phyloP scores from a whole-genome alignment of 2,888 invertebrate genomes.

The Chloroclystis v-ata region DNA sequence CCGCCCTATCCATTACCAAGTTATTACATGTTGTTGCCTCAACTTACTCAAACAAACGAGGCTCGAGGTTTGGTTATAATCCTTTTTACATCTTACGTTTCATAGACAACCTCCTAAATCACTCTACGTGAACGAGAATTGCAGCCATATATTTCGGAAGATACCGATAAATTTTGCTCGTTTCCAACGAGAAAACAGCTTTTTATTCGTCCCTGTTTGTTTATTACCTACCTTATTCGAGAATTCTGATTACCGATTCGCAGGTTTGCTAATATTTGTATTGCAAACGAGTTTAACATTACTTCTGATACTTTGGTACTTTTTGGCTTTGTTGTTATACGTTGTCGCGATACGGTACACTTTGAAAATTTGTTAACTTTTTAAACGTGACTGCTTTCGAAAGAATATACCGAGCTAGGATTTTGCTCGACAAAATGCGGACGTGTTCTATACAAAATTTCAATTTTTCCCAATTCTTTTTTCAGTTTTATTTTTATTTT shows the following conservation, averaged over 20 bases:
- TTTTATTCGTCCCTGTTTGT: slow-evolving; percentile 56
- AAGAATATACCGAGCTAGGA: slow-evolving; percentile 18
- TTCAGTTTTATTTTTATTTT: slow-evolving; percentile 1
- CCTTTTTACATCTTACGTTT: slow-evolving; percentile 52
- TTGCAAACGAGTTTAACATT: slow-evolving; percentile 29
- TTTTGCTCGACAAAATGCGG: slow-evolving; percentile 27
- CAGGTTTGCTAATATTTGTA: slow-evolving; percentile 33
- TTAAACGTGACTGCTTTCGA: not conserved
- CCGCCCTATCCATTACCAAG: not conserved
- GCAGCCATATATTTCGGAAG: slow-evolving; percentile 59
- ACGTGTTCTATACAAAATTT: slow-evolving; percentile 1
- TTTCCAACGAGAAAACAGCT: slow-evolving; percentile 55
- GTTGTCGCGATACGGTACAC: not conserved
- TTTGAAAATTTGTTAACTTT: not conserved
- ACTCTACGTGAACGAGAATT: slow-evolving; percentile 47
- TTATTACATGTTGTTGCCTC: not conserved
- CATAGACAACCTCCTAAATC: slow-evolving; percentile 57
- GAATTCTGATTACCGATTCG: slow-evolving; percentile 33
- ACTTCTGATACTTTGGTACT: slow-evolving; percentile 17
- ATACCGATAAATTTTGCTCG: slow-evolving; percentile 60
- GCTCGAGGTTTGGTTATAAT: slow-evolving; percentile 33
- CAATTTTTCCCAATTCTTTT: too few species aligned
- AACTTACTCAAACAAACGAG: slow-evolving; percentile 5
- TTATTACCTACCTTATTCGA: slow-evolving; percentile 58
- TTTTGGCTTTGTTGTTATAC: slow-evolving; percentile 29